phyloP scores from a whole-genome alignment of 2,888 invertebrate genomes.

The Cephus sareptanus region DNA sequence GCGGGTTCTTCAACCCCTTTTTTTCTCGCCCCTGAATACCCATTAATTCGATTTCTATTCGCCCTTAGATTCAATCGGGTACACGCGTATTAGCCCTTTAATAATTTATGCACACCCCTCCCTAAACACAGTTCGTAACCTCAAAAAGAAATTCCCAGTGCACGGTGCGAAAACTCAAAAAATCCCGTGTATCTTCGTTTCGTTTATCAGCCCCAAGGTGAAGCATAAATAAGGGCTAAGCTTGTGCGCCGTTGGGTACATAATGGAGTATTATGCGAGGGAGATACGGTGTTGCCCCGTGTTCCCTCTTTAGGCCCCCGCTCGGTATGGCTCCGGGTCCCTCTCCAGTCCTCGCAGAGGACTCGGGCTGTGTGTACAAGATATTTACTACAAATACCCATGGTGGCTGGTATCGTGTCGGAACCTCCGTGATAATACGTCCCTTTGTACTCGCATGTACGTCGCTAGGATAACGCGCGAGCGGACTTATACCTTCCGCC shows the following conservation, averaged over 20 bases:
- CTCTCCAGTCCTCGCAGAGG: neutral
- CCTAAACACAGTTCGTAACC: neutral
- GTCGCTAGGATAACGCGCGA: neutral
- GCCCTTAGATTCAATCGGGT: neutral
- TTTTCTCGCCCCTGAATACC: neutral
- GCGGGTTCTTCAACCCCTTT: neutral
- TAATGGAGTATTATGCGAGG: conserved; percentile 60
- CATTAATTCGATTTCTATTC: neutral
- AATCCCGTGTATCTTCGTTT: conserved; percentile 27
- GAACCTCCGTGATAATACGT: conserved; percentile 45
- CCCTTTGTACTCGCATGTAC: conserved; percentile 35
- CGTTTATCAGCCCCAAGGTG: conserved; percentile 50
- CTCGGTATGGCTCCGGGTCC: conserved; percentile 12
- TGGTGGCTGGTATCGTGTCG: conserved; percentile 47
- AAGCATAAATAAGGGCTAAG: conserved; percentile 57
- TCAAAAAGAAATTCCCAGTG: neutral
- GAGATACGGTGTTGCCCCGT: conserved; percentile 47
- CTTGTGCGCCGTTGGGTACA: conserved; percentile 55
- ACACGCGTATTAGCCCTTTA: neutral
- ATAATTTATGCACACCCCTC: neutral
- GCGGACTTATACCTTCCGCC: neutral
- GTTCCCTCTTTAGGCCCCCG: conserved; percentile 24
- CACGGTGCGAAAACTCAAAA: conserved; percentile 5
- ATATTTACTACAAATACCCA: conserved; percentile 59
- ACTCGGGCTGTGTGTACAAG: conserved; percentile 51